These are phyloP conservation scores for Zophobas atratus DNA, from an alignment of 1,140 invertebrate species.

Conservation along the genomic window DNA sequence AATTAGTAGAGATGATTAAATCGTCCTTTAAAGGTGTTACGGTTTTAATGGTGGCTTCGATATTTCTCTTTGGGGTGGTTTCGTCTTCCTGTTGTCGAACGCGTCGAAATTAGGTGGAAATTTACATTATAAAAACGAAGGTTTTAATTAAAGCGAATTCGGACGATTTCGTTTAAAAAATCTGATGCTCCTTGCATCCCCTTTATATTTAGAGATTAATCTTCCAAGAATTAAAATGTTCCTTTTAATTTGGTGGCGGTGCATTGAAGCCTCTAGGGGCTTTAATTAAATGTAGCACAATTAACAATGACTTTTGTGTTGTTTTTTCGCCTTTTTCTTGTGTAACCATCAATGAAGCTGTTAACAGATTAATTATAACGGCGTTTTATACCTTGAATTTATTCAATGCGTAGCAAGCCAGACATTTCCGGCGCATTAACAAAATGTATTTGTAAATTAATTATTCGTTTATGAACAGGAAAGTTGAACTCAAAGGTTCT, in stretches of 20 bases:
- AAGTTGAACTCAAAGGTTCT: constrained; percentile 45
- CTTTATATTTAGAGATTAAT: constrained; percentile 36
- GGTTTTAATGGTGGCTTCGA: constrained; percentile 9
- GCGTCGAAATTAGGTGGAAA: constrained; percentile 2
- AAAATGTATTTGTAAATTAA: constrained; percentile 47
- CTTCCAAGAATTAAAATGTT: constrained; percentile 25
- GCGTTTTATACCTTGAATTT: neutral
- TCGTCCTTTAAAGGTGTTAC: constrained; percentile 16
- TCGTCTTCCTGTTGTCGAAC: constrained; percentile 31
- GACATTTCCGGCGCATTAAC: constrained; percentile 38
- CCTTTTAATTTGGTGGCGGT: constrained; percentile 14
- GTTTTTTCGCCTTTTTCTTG: neutral
- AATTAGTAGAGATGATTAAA: constrained; percentile 25
- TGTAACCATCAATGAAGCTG: neutral
- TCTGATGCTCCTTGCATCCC: constrained; percentile 6
- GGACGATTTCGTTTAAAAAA: constrained; percentile 8
- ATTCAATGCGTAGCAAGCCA: neutral
- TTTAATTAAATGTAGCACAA: constrained; percentile 36
- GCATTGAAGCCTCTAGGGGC: constrained; percentile 10
- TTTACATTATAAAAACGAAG: constrained; percentile 31
- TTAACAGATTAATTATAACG: neutral
- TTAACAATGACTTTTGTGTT: constrained; percentile 24
- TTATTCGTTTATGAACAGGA: constrained; percentile 48
- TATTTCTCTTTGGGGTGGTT: constrained; percentile 24
- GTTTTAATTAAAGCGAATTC: constrained; percentile 35